Evolutionary conservation across 1,140 invertebrate genomes (phyloP), one percentile per base, ranked within the genome.

Genomic region (Drosophila takahashii): DNA sequence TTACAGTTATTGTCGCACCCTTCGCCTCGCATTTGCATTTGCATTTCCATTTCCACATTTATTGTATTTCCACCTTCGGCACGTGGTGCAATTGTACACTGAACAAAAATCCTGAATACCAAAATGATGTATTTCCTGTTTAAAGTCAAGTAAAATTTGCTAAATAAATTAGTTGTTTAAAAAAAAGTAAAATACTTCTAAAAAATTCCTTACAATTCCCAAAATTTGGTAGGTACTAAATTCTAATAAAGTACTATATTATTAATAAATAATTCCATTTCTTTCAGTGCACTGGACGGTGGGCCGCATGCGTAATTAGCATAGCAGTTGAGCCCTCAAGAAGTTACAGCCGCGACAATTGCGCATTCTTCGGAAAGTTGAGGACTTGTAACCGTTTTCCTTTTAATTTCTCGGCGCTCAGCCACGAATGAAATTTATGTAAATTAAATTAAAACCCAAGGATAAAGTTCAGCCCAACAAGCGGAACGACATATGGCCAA

Each of bases 1-100:
- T 87, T 87, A 87, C 84, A 77, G 79, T 87, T 84, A 87, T 87
- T 87, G 83, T 87, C 75, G 83, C 84, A 79, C 83, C 79, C 84
- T 70, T 87, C 79, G 71, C 39, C 58, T 27, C 79, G 59, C 76
- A 89, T 86, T 87, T 79, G 79, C 83, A 87, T 86, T 84, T 29
- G 39, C 56, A 51, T 29, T 26, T 67, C 62, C 47, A 47, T 26
- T 26, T 66, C 45, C 37, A 39, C 37, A 67, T 51, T 42, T 44
- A 48, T 18, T 2, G 27, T 62, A 50, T 7, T 66, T 51, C 60
- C 64, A 65, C 64, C 60, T 52, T 52, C 27, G 64, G 64, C 64
- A 67, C 64, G 59, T 65, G 64, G 27, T 64, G 60, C 18, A 65
- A 50, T 65, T 51, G 45, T 42, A 27, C 64, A 67, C 59, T 36